These are phyloP conservation scores for Stratiolaelaps scimitus DNA, from an alignment of 1,140 invertebrate species.

Conservation along the genomic window DNA sequence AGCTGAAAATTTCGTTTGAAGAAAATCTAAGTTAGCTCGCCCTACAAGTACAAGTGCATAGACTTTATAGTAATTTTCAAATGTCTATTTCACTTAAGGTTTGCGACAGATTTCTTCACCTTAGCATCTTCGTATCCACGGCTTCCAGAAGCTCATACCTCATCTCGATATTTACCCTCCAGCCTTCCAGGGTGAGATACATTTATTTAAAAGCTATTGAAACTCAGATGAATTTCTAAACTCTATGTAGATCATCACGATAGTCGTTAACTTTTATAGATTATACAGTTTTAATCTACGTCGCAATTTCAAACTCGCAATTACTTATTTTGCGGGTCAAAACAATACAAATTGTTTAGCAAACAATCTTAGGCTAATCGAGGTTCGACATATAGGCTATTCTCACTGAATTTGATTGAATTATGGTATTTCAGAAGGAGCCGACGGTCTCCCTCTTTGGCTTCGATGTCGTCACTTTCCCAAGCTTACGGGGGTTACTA, in stretches of 20 bases:
- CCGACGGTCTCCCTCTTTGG: neutral
- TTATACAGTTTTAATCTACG: neutral
- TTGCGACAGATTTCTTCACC: constrained; percentile 16
- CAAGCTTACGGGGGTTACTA: constrained; percentile 25
- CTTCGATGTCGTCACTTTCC: neutral
- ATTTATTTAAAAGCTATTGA: too few relatives aligned
- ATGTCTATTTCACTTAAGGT: neutral
- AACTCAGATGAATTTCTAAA: too few relatives aligned
- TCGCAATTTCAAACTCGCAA: too few relatives aligned
- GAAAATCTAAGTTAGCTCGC: too few relatives aligned
- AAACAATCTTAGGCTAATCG: too few relatives aligned
- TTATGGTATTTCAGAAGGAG: neutral
- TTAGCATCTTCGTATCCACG: constrained; percentile 12
- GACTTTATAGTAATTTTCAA: neutral
- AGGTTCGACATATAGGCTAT: too few relatives aligned
- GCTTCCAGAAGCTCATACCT: constrained; percentile 9
- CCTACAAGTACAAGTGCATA: neutral
- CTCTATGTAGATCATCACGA: too few relatives aligned
- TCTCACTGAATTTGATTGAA: neutral
- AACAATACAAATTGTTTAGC: too few relatives aligned
- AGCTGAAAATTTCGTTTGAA: too few relatives aligned
- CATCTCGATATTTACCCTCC: neutral
- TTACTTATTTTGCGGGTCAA: too few relatives aligned
- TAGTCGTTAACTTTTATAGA: neutral
- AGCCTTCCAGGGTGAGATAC: constrained; percentile 2